Base-by-base conservation (phyloP, 64 coral and sea anemone species). In the Acropora yongei region DNA sequence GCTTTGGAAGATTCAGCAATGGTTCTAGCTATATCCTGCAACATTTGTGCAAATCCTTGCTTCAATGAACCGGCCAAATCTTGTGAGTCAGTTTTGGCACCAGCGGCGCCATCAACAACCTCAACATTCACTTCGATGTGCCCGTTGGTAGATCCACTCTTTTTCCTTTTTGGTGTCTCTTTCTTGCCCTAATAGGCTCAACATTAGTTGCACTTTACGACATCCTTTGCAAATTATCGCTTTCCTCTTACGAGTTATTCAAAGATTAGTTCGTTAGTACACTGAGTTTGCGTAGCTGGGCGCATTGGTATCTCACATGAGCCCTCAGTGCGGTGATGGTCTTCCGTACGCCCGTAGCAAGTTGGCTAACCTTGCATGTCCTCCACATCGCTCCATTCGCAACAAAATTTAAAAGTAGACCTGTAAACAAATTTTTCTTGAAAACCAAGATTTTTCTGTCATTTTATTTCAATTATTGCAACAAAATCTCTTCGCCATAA, bases 141-240 rank as follows among this genome's bases (percentile, higher is more conserved):
- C 14, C 51, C 71, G 13, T 6, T 41, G 44, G 51, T 42, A 76
- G 46, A 13, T 8, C 2, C 75, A 49, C 46, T 76, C 13, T 20
- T 47, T 39, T 75, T 75, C 30, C 30, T 30, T 30, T 30, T 30
- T 30, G 30, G 30, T 30, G 30, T 30, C 30, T 30, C 30, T 30
- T 30, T 30, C 30, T 30, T 30, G 30, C 30, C 30, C 30, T 30
- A 30, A 30, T 76, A 76, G 51, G 30, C 44, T 88, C 74, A 76
- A 43, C 44, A 42, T 88, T 88, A 75, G 8, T 57, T 76, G 69
- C 30, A 14, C 49, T 75, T 57, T 50, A 45, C 47, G 45, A 76
- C 86, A 88, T 88, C 40, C 2, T 87, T 77, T n/a, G 86, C 86
- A 73, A 88, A 88, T 88, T 88, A 88, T 88, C 86, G 74, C 86